Evolutionary conservation across 92 coral and sea anemone genomes (phyloP), one percentile per base, ranked within the genome.

Genomic region (Bergia sp.): DNA sequence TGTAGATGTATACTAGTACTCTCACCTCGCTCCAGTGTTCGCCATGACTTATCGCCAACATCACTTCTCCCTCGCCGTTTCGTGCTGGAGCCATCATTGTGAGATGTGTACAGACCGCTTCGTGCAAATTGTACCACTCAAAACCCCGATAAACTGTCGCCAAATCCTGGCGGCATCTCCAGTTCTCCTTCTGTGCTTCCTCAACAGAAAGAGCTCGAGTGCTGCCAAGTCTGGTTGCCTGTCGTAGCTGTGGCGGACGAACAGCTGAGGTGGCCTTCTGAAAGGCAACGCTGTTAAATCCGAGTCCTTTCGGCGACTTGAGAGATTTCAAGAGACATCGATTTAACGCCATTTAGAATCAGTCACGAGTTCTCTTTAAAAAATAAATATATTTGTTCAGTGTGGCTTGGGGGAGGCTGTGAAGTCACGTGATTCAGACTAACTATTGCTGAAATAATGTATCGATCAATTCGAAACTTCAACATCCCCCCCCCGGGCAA

Each of bases 11-110:
- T 29, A 29, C 39, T 29, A 12, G 11, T 0, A 37, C 37, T 47
- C 65, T n/a, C 37, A 93, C 96, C 93, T 92, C 93, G 37, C 96
- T 93, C 96, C 96, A 93, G 13, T 93, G 94, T 1, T 92, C 80
- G 3, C 96, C 96, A 38, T 92, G 91, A 1, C 88, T 89, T 4
- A 82, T 87, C 66, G 89, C 87, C 6, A 93, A 73, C 96, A 93
- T 92, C 3, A 93, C 96, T 37, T 90, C 77, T 37, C 96, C 96
- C 8, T 88, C 79, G n/a, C 96, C 96, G 66, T 88, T 79, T 76
- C 78, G 69, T 1, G 96, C 92, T 2, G 96, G 96, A 2, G 93
- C 96, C 92, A 89, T 91, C 94, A 93, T 88, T 3, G 91, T 89
- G 79, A 93, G 80, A 73, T 93, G 96, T 55, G 89, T 93, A 39